These are phyloP conservation scores for Xenopus laevis DNA, from an alignment of 2,113 vertebrate genomes.

Conservation along the genomic window DNA sequence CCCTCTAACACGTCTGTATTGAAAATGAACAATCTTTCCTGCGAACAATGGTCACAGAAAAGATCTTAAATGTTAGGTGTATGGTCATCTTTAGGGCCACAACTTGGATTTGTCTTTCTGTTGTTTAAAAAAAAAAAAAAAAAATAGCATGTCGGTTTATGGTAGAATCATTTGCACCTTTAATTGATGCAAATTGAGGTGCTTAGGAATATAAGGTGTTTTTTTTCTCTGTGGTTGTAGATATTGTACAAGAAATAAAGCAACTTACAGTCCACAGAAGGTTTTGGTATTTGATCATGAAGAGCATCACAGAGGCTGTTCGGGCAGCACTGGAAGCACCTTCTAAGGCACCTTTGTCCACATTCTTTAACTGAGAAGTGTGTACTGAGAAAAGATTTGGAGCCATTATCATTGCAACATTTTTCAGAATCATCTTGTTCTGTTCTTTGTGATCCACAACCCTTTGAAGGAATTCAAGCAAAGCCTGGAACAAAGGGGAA, in stretches of 20 bases:
- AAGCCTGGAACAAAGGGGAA: slow-evolving; percentile 65
- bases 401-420: slow-evolving; percentile 93
- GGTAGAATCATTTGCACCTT: too few relatives aligned
- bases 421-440: slow-evolving; percentile 93
- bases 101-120: too few relatives aligned
- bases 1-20: too few relatives aligned
- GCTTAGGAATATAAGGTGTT: too few relatives aligned
- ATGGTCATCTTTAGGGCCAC: too few relatives aligned
- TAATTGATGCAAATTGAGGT: too few relatives aligned
- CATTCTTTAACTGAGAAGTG: slow-evolving; percentile 72
- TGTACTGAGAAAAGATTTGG: slow-evolving; percentile 96
- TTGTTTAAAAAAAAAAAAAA: too few relatives aligned
- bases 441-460: slow-evolving; percentile 83
- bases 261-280: slow-evolving; percentile 88
- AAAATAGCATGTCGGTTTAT: too few relatives aligned
- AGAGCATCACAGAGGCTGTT: slow-evolving; percentile 82
- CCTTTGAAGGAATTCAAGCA: slow-evolving; percentile 92
- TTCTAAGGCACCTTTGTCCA: slow-evolving; percentile 78
- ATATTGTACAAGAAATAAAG: neutral
- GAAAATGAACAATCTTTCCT: too few relatives aligned
- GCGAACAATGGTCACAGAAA: too few relatives aligned
- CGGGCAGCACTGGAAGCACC: slow-evolving; percentile 73
- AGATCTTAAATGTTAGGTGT: too few relatives aligned
- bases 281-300: slow-evolving; percentile 87
- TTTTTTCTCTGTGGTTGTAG: too few relatives aligned